phyloP scores from a whole-genome alignment of 2,113 vertebrate species.

The Phylloscopus whistleri region DNA sequence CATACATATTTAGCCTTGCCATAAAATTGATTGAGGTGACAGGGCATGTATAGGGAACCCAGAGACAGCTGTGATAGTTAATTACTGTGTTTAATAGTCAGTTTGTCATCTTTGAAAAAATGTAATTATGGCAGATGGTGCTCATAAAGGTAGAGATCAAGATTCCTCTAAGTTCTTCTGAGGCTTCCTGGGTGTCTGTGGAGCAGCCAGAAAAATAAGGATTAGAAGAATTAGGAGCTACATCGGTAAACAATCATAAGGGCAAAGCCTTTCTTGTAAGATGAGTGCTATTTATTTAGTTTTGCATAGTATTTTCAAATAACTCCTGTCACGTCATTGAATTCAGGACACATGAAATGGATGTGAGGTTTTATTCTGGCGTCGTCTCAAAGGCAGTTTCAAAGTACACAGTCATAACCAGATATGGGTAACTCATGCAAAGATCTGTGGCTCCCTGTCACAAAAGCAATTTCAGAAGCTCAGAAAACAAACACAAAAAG shows the following conservation, averaged over 20 bases:
- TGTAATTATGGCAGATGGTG: not conserved
- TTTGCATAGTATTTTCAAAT: not conserved
- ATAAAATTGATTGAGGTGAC: not conserved
- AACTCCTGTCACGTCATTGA: rapidly evolving
- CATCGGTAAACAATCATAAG: not conserved
- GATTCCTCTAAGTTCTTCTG: not conserved
- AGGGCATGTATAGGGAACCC: not conserved
- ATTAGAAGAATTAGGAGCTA: not conserved
- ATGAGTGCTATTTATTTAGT: not conserved
- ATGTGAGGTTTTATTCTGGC: not conserved
- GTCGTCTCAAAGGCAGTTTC: not conserved
- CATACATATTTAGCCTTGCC: not conserved
- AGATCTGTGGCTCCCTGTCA: not conserved
- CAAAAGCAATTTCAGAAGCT: not conserved
- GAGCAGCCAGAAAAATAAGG: not conserved
- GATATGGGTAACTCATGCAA: not conserved
- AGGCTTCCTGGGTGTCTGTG: not conserved
- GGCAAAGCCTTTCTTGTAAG: not conserved
- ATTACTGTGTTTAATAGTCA: not conserved
- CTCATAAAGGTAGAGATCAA: not conserved
- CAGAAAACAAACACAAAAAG: not conserved
- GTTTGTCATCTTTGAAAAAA: not conserved
- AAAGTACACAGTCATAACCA: not conserved
- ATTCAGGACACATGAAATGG: not conserved
- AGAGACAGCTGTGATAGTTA: not conserved